Evolutionary conservation across 2,888 invertebrate genomes (phyloP).

Genomic region (Rhodophaea formosa): DNA sequence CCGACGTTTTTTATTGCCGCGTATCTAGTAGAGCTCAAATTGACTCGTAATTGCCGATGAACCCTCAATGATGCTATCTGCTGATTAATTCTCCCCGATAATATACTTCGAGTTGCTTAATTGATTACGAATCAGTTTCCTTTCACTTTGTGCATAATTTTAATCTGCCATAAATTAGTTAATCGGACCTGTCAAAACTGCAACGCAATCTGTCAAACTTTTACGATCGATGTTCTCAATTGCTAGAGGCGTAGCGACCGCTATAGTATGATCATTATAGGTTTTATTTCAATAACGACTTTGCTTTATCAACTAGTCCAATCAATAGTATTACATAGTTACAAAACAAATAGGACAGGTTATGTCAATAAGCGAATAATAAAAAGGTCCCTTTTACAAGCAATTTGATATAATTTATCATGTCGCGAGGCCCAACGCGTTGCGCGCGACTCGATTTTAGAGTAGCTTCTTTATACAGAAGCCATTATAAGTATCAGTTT

Average conservation of each 20-base stretch:
- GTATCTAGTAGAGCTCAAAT: slow-evolving; percentile 57
- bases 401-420: slow-evolving; percentile 78
- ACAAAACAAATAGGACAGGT: slow-evolving; percentile 72
- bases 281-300: slow-evolving; percentile 3
- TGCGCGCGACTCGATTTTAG: slow-evolving; percentile 56
- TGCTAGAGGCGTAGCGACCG: slow-evolving; percentile 2
- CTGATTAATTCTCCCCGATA: slow-evolving; percentile 23
- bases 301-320: not conserved
- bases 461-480: slow-evolving; percentile 78
- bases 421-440: slow-evolving; percentile 30
- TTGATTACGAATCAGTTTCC: slow-evolving; percentile 24
- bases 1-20: slow-evolving; percentile 59
- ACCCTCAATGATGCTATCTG: slow-evolving; percentile 38
- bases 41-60: slow-evolving; percentile 65
- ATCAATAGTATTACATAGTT: slow-evolving; percentile 27
- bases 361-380: slow-evolving; percentile 64
- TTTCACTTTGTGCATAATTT: slow-evolving; percentile 19
- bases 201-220: slow-evolving; percentile 17
- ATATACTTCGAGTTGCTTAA: slow-evolving; percentile 20
- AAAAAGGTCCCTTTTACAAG: slow-evolving; percentile 74
- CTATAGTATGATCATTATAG: not conserved
- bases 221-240: slow-evolving; percentile 11
- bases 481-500: slow-evolving; percentile 81
- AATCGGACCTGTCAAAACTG: slow-evolving; percentile 8
- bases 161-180: slow-evolving; percentile 14